Evolutionary conservation across 2,888 invertebrate species (phyloP), one percentile per base, ranked within the genome.

Genomic region (Allacma fusca): DNA sequence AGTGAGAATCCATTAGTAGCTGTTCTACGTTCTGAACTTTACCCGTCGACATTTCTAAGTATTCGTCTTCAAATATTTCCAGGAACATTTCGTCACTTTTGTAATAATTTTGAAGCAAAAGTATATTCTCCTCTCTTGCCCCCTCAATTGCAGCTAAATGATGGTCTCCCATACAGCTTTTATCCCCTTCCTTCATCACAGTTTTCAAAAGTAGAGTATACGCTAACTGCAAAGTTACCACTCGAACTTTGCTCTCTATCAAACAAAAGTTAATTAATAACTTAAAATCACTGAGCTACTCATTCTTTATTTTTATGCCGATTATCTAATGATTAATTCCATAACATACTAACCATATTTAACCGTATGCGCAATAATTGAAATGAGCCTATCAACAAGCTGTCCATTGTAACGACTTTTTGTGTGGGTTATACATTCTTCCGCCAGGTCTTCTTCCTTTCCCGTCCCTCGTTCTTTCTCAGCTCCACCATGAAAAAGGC

Each of bases 51-150:
- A 98, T 94, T 87, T 97, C 96, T 86, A 93, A 93, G 87, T 94
- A 96, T 89, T 99, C 98, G 87, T 98, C 97, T 88, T 99, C 98
- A 87, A 99, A 99, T 91, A 99, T 94, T 86, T 99, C 98, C 78
- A 98, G 88, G 88, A 99, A 99, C 85, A 98, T 96, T 86, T 98
- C 98, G 88, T 98, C 98, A 84, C 95, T 73, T 90, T 97, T 97
- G 87, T 96, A 97, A 88, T 95, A 97, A 88, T 94, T 96, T 69
- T 95, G 89, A 19, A 98, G 90, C 40, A 94, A 89, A 0, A 93
- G 91, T 72, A 95, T 94, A 83, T 95, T 93, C 86, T 94, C 93
- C 85, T 92, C 92, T 83, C 91, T 90, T 2, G 93, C 91, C 85
- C 92, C 88, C 87, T 94, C 90, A 83, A 94, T 89, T 84, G 90